Percentiles rank a stretch among this genome's conserved stretches.
Evolutionary conservation across 2,113 vertebrate genomes (phyloP).

Genomic region (Proterorhinus semilunaris): DNA sequence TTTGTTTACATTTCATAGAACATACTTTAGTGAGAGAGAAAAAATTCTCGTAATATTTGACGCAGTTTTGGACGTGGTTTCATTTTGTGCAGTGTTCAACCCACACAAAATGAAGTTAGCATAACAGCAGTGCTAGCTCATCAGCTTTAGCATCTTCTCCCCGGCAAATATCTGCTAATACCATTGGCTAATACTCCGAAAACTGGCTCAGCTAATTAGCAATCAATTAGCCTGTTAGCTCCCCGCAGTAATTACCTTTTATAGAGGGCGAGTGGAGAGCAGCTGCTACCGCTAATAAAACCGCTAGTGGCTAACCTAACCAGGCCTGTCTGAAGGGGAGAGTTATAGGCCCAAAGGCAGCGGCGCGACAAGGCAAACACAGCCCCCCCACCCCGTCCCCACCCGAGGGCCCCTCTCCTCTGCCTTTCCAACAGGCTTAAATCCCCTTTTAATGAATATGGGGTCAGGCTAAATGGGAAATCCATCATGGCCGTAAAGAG

Average conservation of each 20-base stretch:
- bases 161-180: constrained; percentile 85
- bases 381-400: constrained; percentile 58
- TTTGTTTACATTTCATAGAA: too few species aligned
- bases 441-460: constrained; percentile 86
- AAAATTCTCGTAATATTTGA: too few species aligned
- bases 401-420: constrained; percentile 73
- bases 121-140: neutral
- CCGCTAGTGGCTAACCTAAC: constrained; percentile 60
- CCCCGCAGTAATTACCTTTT: constrained; percentile 99
- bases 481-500: constrained; percentile 69
- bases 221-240: constrained; percentile 99
- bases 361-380: constrained; percentile 77
- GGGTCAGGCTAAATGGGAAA: constrained; percentile 78
- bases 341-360: constrained; percentile 58
- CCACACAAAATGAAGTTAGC: neutral
- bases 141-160: constrained; percentile 58
- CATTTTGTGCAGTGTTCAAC: too few species aligned
- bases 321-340: constrained; percentile 62
- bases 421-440: constrained; percentile 78
- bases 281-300: constrained; percentile 98
- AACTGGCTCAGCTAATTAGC: constrained; percentile 99
- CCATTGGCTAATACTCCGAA: constrained; percentile 71
- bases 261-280: constrained; percentile 92
- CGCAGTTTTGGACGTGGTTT: too few species aligned
- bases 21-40: too few species aligned